Percentiles rank a stretch among this genome's conserved stretches.
Evolutionary conservation across 2,797 vertebrate genomes (phyloP).

Genomic region (Moxostoma hubbsi): DNA sequence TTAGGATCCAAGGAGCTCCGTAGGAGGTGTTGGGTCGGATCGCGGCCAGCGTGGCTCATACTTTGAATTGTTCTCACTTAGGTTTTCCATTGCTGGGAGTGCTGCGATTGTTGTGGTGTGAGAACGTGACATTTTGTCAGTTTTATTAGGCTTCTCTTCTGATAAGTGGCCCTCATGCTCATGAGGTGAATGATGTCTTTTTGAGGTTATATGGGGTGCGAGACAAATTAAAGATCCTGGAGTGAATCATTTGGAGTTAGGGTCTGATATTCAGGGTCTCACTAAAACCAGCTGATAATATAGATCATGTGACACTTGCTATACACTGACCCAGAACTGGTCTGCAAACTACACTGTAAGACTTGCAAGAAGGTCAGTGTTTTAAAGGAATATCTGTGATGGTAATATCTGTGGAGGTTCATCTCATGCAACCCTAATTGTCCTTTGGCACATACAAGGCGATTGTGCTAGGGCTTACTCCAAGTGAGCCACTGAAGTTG

Average conservation of each 20-base stretch:
- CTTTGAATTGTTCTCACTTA: constrained; percentile 67
- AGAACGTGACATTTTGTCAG: constrained; percentile 67
- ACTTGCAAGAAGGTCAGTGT: no score
- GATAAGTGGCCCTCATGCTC: constrained; percentile 73
- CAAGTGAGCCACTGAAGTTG: no score
- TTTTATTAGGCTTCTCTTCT: constrained; percentile 72
- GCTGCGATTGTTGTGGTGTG: constrained; percentile 53
- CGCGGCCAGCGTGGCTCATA: constrained; percentile 69
- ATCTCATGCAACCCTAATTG: no score
- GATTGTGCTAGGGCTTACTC: no score
- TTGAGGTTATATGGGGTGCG: constrained; percentile 55
- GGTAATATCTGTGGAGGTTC: no score
- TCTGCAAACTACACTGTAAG: no score
- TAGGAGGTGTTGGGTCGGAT: constrained; percentile 38
- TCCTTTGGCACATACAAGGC: no score
- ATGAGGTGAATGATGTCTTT: constrained; percentile 72
- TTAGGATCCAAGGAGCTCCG: neutral
- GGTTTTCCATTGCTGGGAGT: constrained; percentile 66
- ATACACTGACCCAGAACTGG: no score
- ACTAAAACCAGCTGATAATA: neutral
- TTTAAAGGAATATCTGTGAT: no score
- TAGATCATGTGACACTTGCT: no score
- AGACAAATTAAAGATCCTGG: constrained; percentile 29
- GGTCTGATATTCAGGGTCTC: neutral
- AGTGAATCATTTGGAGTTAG: neutral